Conservation (phyloP, 1,140 invertebrate genomes). For the Eubasilissa regina region DNA sequence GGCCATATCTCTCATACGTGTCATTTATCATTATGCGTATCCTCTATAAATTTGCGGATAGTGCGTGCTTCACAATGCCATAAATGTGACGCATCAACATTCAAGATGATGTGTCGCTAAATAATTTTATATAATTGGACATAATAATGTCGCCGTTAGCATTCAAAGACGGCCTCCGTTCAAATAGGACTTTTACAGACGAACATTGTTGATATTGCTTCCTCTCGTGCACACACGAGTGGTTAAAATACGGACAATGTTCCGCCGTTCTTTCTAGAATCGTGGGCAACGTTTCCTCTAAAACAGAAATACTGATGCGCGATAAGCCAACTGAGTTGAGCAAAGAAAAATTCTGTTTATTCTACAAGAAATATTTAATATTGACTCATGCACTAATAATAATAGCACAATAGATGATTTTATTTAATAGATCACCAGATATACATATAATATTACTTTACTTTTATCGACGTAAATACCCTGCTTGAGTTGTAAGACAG, state of each 20-base stretch:
- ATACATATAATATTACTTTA: too few relatives aligned
- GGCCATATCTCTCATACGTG: neutral
- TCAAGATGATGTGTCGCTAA: neutral
- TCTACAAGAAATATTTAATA: too few relatives aligned
- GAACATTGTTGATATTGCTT: neutral
- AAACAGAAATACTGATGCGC: too few relatives aligned
- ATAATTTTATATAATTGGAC: neutral
- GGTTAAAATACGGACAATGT: neutral
- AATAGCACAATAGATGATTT: too few relatives aligned
- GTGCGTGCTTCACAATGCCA: constrained; percentile 5
- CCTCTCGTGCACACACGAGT: constrained; percentile 1
- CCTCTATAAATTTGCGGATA: neutral
- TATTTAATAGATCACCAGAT: too few relatives aligned
- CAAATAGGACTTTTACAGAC: constrained; percentile 2
- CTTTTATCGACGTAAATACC: too few relatives aligned
- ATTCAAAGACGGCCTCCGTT: constrained; percentile 6
- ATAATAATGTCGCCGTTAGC: neutral
- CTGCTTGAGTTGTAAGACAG: too few relatives aligned
- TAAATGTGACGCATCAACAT: constrained; percentile 18
- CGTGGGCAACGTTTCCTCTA: too few relatives aligned
- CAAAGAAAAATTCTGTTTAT: too few relatives aligned
- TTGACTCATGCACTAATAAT: too few relatives aligned
- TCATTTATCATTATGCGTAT: neutral
- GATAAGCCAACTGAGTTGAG: too few relatives aligned
- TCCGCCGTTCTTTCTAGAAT: too few relatives aligned